Percentiles rank a stretch among this genome's conserved stretches.
These are phyloP conservation scores for Macroglossus sobrinus DNA, from an alignment of 2,113 vertebrate species.

Conservation along the genomic window DNA sequence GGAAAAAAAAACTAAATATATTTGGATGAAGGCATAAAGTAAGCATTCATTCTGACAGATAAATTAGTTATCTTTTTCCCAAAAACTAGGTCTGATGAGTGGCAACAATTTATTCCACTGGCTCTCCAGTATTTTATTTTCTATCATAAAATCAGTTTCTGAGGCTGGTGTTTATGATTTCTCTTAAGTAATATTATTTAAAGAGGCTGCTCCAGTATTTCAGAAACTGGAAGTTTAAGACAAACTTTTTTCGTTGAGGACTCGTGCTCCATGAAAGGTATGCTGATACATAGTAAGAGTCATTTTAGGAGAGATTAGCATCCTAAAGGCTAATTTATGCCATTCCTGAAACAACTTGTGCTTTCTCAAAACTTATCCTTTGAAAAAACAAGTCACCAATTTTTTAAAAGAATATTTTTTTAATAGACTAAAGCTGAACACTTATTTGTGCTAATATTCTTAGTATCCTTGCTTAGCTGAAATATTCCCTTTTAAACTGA, in stretches of 20 bases:
- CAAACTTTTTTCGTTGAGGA: background rate
- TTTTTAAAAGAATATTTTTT: background rate
- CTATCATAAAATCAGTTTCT: background rate
- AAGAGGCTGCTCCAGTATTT: background rate
- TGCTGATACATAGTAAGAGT: background rate
- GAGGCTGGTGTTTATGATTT: background rate
- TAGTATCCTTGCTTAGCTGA: background rate
- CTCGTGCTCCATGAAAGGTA: background rate
- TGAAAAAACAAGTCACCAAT: background rate
- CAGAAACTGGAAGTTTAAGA: background rate
- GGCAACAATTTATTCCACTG: background rate
- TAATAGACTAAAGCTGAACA: background rate
- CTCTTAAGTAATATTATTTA: background rate
- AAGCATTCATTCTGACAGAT: background rate
- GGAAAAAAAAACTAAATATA: background rate
- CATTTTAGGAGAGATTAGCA: background rate
- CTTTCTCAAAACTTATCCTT: background rate
- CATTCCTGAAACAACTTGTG: background rate
- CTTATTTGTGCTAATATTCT: background rate
- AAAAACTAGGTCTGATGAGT: background rate
- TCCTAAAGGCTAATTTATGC: background rate
- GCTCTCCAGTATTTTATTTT: background rate
- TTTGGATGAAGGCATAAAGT: background rate
- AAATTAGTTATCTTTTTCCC: background rate
- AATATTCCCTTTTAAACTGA: background rate